Conservation (phyloP, 1,140 invertebrate genomes). For the Nephila pilipes region DNA sequence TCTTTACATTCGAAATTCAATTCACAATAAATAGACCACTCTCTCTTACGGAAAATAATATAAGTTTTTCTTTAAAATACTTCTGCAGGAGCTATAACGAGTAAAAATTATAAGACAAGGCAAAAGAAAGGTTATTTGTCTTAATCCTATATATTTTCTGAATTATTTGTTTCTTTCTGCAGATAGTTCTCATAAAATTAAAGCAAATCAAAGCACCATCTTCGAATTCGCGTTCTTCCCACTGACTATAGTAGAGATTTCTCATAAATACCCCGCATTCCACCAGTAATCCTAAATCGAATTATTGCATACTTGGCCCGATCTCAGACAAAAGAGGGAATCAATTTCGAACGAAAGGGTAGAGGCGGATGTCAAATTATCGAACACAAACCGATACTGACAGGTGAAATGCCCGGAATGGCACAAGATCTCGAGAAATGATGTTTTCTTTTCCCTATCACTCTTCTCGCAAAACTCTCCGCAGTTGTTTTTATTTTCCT, state of each 20-base stretch:
- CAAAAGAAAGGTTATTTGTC: too few species aligned
- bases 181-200: too few species aligned
- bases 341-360: slow-evolving; percentile 41
- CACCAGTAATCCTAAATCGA: neutral
- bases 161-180: too few species aligned
- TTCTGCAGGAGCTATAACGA: too few species aligned
- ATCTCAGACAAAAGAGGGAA: slow-evolving; percentile 29
- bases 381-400: slow-evolving; percentile 59
- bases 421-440: slow-evolving; percentile 29
- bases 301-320: slow-evolving; percentile 2
- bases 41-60: too few species aligned
- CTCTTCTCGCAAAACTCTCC: neutral
- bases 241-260: neutral
- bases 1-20: too few species aligned
- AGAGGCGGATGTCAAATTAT: neutral
- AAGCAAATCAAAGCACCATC: too few species aligned
- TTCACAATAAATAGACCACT: too few species aligned
- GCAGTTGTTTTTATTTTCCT: neutral
- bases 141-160: too few species aligned
- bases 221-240: too few species aligned
- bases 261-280: neutral
- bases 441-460: slow-evolving; percentile 13
- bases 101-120: too few species aligned
- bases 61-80: too few species aligned
- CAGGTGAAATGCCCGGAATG: neutral